Percentiles rank a stretch among this genome's conserved stretches.
Evolutionary conservation across 92 coral and sea anemone genomes (phyloP).

Genomic region (Porites rus): DNA sequence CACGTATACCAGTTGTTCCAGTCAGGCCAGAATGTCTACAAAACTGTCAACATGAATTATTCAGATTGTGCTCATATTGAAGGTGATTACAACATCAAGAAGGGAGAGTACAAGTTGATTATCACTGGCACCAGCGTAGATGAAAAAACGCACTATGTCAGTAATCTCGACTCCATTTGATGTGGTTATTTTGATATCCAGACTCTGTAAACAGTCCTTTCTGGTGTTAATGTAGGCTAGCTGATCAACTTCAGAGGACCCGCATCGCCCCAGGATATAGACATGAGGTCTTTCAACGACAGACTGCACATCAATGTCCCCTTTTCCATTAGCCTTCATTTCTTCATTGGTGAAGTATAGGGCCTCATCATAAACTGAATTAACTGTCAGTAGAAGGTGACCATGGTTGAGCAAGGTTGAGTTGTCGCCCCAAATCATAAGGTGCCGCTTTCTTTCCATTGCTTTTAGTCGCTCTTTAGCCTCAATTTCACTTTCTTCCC

Average conservation of each 20-base stretch:
- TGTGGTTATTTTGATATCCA: not conserved
- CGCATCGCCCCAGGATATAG: constrained; percentile 45
- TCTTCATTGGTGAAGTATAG: constrained; percentile 46
- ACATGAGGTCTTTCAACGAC: constrained; percentile 20
- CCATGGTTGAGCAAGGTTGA: constrained; percentile 64
- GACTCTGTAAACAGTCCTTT: constrained; percentile 21
- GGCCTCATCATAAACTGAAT: constrained; percentile 47
- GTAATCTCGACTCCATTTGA: constrained; percentile 42
- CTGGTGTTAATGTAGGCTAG: constrained; percentile 15
- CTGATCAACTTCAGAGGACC: constrained; percentile 42
- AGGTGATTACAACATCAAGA: too few relatives aligned
- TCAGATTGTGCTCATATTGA: not conserved
- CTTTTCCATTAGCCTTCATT: constrained; percentile 16
- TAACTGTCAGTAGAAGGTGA: constrained; percentile 42
- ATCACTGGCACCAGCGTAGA: too few relatives aligned
- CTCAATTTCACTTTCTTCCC: constrained; percentile 28
- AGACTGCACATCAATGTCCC: constrained; percentile 55
- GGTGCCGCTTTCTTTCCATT: constrained; percentile 35
- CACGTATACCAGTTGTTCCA: constrained; percentile 1
- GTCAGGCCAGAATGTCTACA: constrained; percentile 3
- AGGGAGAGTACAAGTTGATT: too few relatives aligned
- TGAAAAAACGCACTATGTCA: constrained; percentile 63
- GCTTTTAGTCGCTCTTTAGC: constrained; percentile 35
- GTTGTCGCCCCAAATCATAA: constrained; percentile 53
- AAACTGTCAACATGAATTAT: constrained; percentile 4